Evolutionary conservation across 2,888 invertebrate genomes (phyloP), one percentile per base, ranked within the genome.

Genomic region (Pollenia angustigena): DNA sequence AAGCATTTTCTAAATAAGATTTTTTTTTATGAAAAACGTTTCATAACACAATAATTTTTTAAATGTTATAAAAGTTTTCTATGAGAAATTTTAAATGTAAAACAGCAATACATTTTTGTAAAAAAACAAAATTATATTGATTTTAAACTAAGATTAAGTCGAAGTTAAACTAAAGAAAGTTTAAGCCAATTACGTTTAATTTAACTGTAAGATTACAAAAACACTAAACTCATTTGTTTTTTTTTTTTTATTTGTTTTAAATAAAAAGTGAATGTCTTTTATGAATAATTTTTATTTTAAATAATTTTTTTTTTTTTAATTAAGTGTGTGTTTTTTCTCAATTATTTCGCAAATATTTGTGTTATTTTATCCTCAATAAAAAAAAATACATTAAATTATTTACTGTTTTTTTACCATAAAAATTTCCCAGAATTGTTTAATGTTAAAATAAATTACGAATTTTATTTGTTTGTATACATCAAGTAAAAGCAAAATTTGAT

Each of bases 361-460:
- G 4, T 2, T 46, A 46, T 44, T 69, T 60, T 40, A 14, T 69
- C 11, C 16, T 48, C 66, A 23, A 48, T 56, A 66, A 74, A 81
- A 74, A 66, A 74, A 81, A 74, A 44, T 58, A 58, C 58, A 81
- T 74, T 48, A 40, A 68, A 68, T 56, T 78, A 68, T 58, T 69
- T 69, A 54, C 44, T 75, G 50, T 23, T 74, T 32, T 14, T 52
- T 46, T 50, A 23, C 32, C 8, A 16, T 48, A 40, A 62, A 64
- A 78, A 16, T 78, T 81, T 83, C 83, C 50, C 76, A 71, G 78
- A 78, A 83, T 78, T 76, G 66, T 83, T 62, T 83, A 40, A 64
- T 74, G 6, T 60, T 60, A 75, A 75, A 64, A 52, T 68, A 52
- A 68, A 58, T 68, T 74, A 50, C 50, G 69, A 69, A 44, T 79